phyloP scores from a whole-genome alignment of 1,140 invertebrate species.

The Aethina tumida region DNA sequence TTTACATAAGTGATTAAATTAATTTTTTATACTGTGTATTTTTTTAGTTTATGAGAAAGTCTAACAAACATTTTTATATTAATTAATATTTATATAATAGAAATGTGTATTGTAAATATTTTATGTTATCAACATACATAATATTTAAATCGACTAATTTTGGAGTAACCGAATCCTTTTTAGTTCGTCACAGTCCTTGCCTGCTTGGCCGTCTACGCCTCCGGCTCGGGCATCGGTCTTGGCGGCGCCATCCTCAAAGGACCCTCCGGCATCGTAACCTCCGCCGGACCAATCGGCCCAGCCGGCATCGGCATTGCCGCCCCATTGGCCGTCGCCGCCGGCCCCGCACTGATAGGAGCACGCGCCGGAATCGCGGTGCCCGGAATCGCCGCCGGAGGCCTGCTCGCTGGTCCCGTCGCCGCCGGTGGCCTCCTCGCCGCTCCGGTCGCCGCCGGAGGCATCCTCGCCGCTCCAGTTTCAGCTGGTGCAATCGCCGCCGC shows the following conservation, averaged over 20 bases:
- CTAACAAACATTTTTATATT: no score
- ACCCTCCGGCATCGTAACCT: slow-evolving; percentile 8
- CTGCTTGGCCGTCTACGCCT: slow-evolving; percentile 4
- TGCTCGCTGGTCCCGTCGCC: slow-evolving; percentile 3
- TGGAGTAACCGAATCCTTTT: no score
- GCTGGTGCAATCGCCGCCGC: no score
- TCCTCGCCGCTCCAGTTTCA: no score
- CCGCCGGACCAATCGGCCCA: slow-evolving; percentile 9
- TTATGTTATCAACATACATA: no score
- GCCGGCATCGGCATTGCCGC: slow-evolving; percentile 1
- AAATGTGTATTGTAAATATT: no score
- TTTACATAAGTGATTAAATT: no score
- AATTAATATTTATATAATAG: no score
- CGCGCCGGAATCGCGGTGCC: slow-evolving; percentile 1
- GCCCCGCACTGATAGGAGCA: background rate
- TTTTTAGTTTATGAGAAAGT: no score
- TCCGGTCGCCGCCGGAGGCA: no score
- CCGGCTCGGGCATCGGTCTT: slow-evolving; percentile 1
- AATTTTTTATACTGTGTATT: no score
- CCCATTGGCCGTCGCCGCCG: background rate
- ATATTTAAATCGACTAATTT: no score
- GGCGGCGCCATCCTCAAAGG: slow-evolving; percentile 4
- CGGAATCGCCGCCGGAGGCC: background rate
- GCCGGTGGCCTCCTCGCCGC: slow-evolving; percentile 1
- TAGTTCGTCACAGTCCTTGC: slow-evolving; percentile 7